Conservation (phyloP, 2,888 invertebrate species). For the Aricia artaxerxes region DNA sequence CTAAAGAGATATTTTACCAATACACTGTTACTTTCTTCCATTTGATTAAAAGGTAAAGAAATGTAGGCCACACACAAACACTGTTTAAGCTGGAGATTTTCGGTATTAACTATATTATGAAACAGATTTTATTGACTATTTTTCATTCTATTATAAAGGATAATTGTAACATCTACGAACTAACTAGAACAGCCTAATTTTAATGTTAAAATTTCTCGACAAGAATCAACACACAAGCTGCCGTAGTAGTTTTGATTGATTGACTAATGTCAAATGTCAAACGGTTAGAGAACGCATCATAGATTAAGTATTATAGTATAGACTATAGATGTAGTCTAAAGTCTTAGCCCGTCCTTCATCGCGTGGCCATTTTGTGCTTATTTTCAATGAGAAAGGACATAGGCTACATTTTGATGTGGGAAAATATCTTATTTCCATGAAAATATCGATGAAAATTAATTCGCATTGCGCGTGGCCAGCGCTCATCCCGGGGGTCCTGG, state of each 20-base stretch:
- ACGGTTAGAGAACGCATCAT: background rate
- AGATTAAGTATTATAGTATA: no score
- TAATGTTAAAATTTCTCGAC: background rate
- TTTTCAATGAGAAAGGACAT: no score
- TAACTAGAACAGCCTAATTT: background rate
- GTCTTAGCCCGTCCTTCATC: no score
- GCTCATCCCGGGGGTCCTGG: no score
- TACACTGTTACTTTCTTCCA: constrained; percentile 70
- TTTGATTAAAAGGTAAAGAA: constrained; percentile 64
- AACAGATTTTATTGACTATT: background rate
- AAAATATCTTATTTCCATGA: no score
- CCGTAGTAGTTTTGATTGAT: constrained; percentile 15
- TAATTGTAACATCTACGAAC: background rate
- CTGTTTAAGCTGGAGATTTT: constrained; percentile 3
- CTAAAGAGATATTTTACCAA: constrained; percentile 58
- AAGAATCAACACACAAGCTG: constrained; percentile 7
- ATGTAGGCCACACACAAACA: constrained; percentile 64
- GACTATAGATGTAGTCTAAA: no score
- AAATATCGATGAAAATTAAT: no score
- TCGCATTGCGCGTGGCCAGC: no score
- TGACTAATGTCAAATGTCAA: constrained; percentile 17
- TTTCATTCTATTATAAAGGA: background rate
- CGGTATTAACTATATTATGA: background rate
- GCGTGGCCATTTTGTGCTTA: no score
- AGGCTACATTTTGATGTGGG: no score